Conservation (phyloP, 2,113 vertebrate species). For the Callocephalon fimbriatum region DNA sequence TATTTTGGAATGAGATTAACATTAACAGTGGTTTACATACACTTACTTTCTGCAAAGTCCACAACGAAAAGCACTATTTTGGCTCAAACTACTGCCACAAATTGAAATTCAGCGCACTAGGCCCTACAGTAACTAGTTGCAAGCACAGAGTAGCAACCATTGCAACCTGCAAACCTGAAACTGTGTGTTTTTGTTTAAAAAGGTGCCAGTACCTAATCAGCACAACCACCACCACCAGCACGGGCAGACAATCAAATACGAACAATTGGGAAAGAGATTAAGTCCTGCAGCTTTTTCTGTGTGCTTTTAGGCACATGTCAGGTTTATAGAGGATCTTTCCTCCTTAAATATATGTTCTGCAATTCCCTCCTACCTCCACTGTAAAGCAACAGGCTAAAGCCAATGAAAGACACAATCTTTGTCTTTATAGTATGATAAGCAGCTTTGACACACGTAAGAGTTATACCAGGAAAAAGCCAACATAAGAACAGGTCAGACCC, state of each 20-base stretch:
- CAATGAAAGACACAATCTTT: not conserved
- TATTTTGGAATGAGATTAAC: not conserved
- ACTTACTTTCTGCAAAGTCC: not conserved
- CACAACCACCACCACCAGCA: not conserved
- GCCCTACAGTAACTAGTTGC: not conserved
- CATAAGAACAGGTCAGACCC: not conserved
- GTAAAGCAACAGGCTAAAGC: not conserved
- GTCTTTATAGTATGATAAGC: not conserved
- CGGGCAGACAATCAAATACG: not conserved
- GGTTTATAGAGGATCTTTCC: not conserved
- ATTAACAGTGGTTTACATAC: not conserved
- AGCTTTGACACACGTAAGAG: not conserved
- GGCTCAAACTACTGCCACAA: not conserved
- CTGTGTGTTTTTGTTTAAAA: not conserved
- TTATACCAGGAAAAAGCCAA: not conserved
- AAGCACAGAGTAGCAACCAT: not conserved
- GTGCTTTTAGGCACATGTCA: not conserved
- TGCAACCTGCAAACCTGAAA: not conserved
- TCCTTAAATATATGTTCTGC: not conserved
- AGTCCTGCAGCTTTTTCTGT: not conserved
- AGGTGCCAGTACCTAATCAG: not conserved
- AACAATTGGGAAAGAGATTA: not conserved
- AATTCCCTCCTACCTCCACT: not conserved
- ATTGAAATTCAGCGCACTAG: not conserved
- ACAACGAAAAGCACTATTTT: not conserved